Base-by-base conservation (phyloP, 53 echinoderm and acorn worm genomes). In the Zoroaster sp. region DNA sequence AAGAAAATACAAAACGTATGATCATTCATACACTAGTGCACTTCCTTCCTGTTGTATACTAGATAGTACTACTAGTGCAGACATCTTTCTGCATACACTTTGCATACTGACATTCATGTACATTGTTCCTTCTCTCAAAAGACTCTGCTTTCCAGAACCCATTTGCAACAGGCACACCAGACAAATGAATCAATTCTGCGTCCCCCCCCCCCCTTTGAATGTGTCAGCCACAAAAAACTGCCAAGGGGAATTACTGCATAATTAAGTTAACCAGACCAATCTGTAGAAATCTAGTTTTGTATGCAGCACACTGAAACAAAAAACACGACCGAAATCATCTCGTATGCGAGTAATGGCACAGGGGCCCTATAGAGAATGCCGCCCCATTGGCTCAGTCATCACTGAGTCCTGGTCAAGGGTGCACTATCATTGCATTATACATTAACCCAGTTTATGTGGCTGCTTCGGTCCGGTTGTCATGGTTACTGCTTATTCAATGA, bases 381-480 rank as follows among this genome's bases (percentile, higher is more conserved):
- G 69, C 9, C 33, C 69, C 36, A 35, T 13, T 34, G 66, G 66
- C 66, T 28, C n/a, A 9, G 20, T 23, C 40, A 41, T 41, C 55
- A 55, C 55, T 70, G 36, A 4, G 4, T 35, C 11, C 70, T 1
- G 1, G 70, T 33, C 34, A 35, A 70, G 18, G 37, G 21, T 38
- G 78, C 78, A 4, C 53, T 54, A 78, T 55, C 59, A 35, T 20
- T 78, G 75, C 78, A 78, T 78, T 78, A 78, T 78, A 55, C 59
- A 78, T 78, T 78, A 78, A 78, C 78, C 78, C 78, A 69, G 42
- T 40, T 83, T 47, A n/a, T 83, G 42, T 35, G 23, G 69, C 23
- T 83, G 83, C 69, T 68, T 68, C 69, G 37, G 67, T 44, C 68
- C 34, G 4, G 68, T 83, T 69, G 83, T 34, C 83, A 69, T 40